Evolutionary conservation across 2,797 vertebrate genomes (phyloP).

Genomic region (Notolabrus celidotus): DNA sequence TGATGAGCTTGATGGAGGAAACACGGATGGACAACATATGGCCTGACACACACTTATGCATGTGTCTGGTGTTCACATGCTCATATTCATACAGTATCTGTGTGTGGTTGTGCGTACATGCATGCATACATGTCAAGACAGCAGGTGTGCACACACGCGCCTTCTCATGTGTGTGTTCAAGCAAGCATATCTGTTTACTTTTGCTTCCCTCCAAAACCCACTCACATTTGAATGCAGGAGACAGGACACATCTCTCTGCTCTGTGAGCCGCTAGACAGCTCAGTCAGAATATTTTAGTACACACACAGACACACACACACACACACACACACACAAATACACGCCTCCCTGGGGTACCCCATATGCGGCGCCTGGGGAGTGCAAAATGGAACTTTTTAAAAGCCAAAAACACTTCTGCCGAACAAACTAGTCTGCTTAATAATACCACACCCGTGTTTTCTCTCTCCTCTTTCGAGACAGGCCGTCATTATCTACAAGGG

Average conservation of each 20-base stretch:
- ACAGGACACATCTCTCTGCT: constrained; percentile 81
- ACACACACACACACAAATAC: constrained; percentile 52
- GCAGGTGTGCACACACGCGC: constrained; percentile 75
- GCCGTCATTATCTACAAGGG: constrained; percentile 80
- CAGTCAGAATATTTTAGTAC: constrained; percentile 84
- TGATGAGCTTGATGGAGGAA: constrained; percentile 61
- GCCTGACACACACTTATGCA: constrained; percentile 28
- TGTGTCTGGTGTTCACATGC: constrained; percentile 51
- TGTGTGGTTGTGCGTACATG: constrained; percentile 68
- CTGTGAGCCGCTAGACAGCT: constrained; percentile 84
- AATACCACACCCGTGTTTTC: constrained; percentile 74
- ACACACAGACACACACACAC: constrained; percentile 67
- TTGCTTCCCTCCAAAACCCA: constrained; percentile 72
- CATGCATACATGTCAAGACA: constrained; percentile 74
- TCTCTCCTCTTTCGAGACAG: constrained; percentile 71
- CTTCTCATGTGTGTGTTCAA: constrained; percentile 77
- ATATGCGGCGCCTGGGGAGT: constrained; percentile 80
- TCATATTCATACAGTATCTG: constrained; percentile 60
- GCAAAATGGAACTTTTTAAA: constrained; percentile 86
- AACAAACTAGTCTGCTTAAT: constrained; percentile 83
- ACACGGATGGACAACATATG: constrained; percentile 57
- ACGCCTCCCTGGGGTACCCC: constrained; percentile 78
- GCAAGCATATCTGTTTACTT: constrained; percentile 85
- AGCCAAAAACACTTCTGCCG: constrained; percentile 80
- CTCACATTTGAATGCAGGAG: constrained; percentile 85